These are phyloP conservation scores for Hystrix cristata DNA, from an alignment of 2,113 vertebrate genomes.

Conservation along the genomic window DNA sequence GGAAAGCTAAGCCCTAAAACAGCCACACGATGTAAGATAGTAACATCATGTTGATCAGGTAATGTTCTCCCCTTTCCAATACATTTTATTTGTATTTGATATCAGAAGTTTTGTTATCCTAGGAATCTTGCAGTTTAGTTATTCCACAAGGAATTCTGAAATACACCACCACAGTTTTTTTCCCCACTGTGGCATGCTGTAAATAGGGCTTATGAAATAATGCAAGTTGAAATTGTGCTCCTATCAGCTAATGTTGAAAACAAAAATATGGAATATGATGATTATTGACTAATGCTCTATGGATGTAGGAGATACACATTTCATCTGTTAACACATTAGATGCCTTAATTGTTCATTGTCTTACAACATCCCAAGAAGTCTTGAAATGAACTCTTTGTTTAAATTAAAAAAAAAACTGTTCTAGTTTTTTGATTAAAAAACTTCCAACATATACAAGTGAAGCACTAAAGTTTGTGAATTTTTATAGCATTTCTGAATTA, in stretches of 20 bases:
- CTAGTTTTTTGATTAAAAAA: background rate
- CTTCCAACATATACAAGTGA: background rate
- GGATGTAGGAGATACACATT: background rate
- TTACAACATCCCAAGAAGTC: background rate
- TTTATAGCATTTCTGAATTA: background rate
- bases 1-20: background rate
- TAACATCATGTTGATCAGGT: background rate
- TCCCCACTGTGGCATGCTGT: background rate
- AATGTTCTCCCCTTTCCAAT: background rate
- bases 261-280: background rate
- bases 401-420: background rate
- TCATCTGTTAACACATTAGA: background rate
- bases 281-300: background rate
- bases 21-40: background rate
- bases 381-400: background rate
- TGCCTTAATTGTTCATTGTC: background rate
- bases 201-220: background rate
- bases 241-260: background rate
- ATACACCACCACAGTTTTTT: background rate
- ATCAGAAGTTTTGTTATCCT: background rate
- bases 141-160: background rate
- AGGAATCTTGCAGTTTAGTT: slow-evolving; percentile 11
- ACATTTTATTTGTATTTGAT: background rate
- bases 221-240: background rate
- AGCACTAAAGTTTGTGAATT: background rate